phyloP scores from a whole-genome alignment of 2,888 invertebrate species.

The Physocephala rufipes region DNA sequence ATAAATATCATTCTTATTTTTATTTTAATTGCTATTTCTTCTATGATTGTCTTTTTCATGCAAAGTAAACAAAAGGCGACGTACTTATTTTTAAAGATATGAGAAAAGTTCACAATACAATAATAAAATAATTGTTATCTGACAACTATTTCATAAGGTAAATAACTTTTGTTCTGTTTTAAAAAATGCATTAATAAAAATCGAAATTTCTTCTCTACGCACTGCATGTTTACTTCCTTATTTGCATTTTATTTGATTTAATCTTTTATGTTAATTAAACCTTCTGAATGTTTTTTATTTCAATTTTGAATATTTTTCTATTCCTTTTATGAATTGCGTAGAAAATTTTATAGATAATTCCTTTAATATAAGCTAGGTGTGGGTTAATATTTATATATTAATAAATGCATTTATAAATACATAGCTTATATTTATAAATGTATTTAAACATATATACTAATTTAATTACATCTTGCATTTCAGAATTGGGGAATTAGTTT shows the following conservation, averaged over 20 bases:
- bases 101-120: too few relatives aligned
- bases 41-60: slow-evolving; percentile 8
- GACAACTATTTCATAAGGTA: too few relatives aligned
- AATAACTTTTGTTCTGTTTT: background rate
- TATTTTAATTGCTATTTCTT: slow-evolving; percentile 15
- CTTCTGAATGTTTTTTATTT: background rate
- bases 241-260: too few relatives aligned
- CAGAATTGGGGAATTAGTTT: too few relatives aligned
- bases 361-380: slow-evolving; percentile 32
- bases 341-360: slow-evolving; percentile 8
- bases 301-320: background rate
- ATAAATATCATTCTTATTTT: background rate
- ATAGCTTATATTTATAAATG: background rate
- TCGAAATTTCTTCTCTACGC: too few relatives aligned
- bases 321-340: slow-evolving; percentile 11
- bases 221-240: slow-evolving; percentile 12
- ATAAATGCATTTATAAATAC: slow-evolving; percentile 1
- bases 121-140: background rate
- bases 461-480: too few relatives aligned
- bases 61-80: background rate
- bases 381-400: too few relatives aligned
- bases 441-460: slow-evolving; percentile 19
- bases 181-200: too few relatives aligned
- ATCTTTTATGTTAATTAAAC: too few relatives aligned
- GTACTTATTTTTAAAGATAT: background rate